Conservation (phyloP, 2,797 vertebrate genomes). For the Kryptopterus vitreolus region DNA sequence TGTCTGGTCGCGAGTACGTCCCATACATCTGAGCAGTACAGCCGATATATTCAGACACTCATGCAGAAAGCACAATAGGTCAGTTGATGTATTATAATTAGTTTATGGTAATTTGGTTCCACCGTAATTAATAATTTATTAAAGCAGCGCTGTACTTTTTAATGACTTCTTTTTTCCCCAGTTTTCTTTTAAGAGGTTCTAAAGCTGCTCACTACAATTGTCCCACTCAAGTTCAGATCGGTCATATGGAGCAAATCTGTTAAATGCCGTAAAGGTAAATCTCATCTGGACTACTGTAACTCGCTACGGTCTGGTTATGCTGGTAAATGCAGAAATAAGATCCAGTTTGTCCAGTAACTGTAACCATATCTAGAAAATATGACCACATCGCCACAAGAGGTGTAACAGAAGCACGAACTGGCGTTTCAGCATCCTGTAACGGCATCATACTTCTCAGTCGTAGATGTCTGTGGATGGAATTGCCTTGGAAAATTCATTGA, state of each 20-base stretch:
- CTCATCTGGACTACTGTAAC: too few relatives aligned
- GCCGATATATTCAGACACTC: background rate
- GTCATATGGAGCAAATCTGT: background rate
- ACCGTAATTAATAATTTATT: background rate
- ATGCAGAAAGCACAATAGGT: conserved; percentile 3
- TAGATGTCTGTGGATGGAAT: too few relatives aligned
- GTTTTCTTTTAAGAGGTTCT: background rate
- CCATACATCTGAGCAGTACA: background rate
- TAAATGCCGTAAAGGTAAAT: background rate
- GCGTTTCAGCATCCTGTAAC: too few relatives aligned
- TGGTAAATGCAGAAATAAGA: too few relatives aligned
- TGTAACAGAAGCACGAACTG: too few relatives aligned
- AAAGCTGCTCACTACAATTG: background rate
- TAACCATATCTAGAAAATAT: too few relatives aligned
- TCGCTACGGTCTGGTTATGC: too few relatives aligned
- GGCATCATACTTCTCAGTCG: too few relatives aligned
- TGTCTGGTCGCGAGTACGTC: background rate
- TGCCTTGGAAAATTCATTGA: too few relatives aligned
- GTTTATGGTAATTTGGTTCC: background rate
- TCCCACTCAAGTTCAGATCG: background rate
- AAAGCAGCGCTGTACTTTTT: background rate
- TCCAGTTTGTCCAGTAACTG: too few relatives aligned
- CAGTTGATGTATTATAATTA: background rate
- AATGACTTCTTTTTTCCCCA: background rate
- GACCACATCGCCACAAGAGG: too few relatives aligned